These are phyloP conservation scores for Lepus oiostolus DNA, from an alignment of 2,797 vertebrate species.

Conservation along the genomic window DNA sequence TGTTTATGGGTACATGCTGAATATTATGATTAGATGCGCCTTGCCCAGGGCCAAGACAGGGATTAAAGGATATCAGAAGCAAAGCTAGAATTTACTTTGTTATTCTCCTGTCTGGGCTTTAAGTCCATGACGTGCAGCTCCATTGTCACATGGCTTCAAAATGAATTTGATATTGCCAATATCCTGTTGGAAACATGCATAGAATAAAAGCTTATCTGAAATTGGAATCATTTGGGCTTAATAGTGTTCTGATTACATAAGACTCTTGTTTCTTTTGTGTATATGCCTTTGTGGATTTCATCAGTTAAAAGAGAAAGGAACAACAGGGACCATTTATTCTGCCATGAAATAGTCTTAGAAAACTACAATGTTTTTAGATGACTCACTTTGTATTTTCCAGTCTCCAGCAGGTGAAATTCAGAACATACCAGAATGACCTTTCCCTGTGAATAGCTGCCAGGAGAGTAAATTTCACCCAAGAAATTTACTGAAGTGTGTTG, in stretches of 20 bases:
- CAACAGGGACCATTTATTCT: slow-evolving; percentile 13
- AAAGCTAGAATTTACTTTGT: slow-evolving; percentile 9
- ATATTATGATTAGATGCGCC: not conserved
- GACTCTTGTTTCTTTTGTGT: not conserved
- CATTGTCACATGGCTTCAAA: not conserved
- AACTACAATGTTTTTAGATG: not conserved
- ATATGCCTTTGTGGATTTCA: not conserved
- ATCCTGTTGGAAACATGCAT: slow-evolving; percentile 27
- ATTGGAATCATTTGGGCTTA: slow-evolving; percentile 66
- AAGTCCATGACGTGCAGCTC: not conserved
- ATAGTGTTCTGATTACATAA: not conserved
- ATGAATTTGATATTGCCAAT: not conserved
- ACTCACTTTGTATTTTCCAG: slow-evolving; percentile 41
- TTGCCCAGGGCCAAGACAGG: slow-evolving; percentile 19
- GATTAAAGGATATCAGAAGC: not conserved
- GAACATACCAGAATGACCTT: not conserved
- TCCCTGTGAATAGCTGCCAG: not conserved
- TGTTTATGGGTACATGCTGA: not conserved
- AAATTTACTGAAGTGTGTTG: not conserved
- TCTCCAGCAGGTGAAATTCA: not conserved
- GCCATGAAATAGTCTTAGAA: not conserved
- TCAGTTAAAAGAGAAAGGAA: not conserved
- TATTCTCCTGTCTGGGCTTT: not conserved
- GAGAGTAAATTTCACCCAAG: not conserved
- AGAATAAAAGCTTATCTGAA: slow-evolving; percentile 60